A percentile compares a stretch with the other conserved stretches of the same genome.
Conservation (phyloP, 1,140 invertebrate genomes). For the Panulirus ornatus region DNA sequence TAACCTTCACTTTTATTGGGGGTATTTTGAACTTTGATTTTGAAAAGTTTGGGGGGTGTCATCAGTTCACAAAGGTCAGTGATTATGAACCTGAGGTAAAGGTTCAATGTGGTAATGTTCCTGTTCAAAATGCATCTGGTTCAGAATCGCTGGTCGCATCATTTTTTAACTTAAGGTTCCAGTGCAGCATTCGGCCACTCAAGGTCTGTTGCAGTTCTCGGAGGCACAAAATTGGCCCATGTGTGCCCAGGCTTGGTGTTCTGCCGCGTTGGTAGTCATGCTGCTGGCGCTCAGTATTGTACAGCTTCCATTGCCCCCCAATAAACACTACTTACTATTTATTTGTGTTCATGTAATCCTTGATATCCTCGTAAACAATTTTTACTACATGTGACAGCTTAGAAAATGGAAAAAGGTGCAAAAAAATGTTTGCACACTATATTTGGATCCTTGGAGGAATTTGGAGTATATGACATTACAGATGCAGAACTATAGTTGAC, state of each 20-base stretch:
- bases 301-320: conserved; percentile 72
- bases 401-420: too few relatives aligned
- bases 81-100: conserved; percentile 63
- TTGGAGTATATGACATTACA: too few relatives aligned
- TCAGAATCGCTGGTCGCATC: conserved; percentile 56
- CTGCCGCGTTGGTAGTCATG: conserved; percentile 39
- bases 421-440: too few relatives aligned
- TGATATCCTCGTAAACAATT: too few relatives aligned
- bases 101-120: conserved; percentile 50
- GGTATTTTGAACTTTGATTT: conserved; percentile 23
- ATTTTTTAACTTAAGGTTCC: conserved; percentile 58
- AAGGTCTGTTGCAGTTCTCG: conserved; percentile 35
- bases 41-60: conserved; percentile 47
- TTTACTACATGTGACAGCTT: too few relatives aligned
- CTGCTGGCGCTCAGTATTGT: conserved; percentile 68
- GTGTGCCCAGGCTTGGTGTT: conserved; percentile 70
- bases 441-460: too few relatives aligned
- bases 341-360: too few relatives aligned
- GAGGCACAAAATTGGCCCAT: conserved; percentile 69
- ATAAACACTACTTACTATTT: conserved; percentile 71
- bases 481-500: too few relatives aligned
- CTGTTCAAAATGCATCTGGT: conserved; percentile 61
- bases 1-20: conserved; percentile 12
- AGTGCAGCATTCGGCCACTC: conserved; percentile 35
- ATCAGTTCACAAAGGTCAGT: conserved; percentile 41